Conservation (phyloP, 1,140 invertebrate species). For the Drosophila repletoides region DNA sequence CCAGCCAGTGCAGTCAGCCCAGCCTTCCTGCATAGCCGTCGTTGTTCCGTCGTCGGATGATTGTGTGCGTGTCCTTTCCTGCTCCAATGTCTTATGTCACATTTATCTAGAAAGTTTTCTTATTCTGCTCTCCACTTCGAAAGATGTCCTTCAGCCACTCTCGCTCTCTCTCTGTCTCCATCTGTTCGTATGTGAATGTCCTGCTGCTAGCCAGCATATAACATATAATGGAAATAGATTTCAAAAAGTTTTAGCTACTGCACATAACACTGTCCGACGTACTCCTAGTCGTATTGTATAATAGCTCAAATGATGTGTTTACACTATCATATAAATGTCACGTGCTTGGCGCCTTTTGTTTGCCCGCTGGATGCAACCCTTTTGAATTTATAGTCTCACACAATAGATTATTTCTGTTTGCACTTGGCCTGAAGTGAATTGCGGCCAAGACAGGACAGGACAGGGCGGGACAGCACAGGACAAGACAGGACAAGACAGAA, state of each 20-base stretch:
- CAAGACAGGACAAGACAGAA: background rate
- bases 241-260: slow-evolving; percentile 66
- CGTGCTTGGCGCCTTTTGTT: slow-evolving; percentile 73
- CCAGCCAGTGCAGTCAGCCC: slow-evolving; percentile 38
- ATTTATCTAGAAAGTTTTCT: slow-evolving; percentile 78
- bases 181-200: no score
- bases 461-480: background rate
- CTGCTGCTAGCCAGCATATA: slow-evolving; percentile 46
- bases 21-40: slow-evolving; percentile 19
- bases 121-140: slow-evolving; percentile 44
- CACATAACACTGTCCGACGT: slow-evolving; percentile 9
- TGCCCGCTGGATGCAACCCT: slow-evolving; percentile 55
- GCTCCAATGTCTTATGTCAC: slow-evolving; percentile 75
- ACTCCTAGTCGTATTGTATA: slow-evolving; percentile 59
- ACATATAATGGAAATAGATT: slow-evolving; percentile 76
- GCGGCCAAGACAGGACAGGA: background rate
- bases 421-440: slow-evolving; percentile 31
- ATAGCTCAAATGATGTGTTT: slow-evolving; percentile 80
- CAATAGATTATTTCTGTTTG: slow-evolving; percentile 63
- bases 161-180: slow-evolving; percentile 8
- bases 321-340: slow-evolving; percentile 81
- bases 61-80: slow-evolving; percentile 46
- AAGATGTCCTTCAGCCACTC: slow-evolving; percentile 40
- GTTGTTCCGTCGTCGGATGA: slow-evolving; percentile 30
- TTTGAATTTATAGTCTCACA: slow-evolving; percentile 55